A percentile compares a stretch with the other conserved stretches of the same genome.
Evolutionary conservation across 2,113 vertebrate species (phyloP).

Genomic region (Passerina amoena): DNA sequence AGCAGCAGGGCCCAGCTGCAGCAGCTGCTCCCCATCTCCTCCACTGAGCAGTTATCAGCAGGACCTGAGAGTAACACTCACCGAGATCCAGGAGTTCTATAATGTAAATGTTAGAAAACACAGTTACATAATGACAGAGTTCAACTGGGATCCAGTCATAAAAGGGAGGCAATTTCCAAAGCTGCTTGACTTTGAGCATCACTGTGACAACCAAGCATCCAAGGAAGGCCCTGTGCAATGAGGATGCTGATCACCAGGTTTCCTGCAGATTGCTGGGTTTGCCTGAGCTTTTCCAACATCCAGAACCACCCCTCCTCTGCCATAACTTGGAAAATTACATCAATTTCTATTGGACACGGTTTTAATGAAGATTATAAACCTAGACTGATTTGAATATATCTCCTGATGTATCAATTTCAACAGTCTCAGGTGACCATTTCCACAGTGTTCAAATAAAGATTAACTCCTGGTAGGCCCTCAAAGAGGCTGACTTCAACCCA

Average conservation of each 20-base stretch:
- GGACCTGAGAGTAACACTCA: not conserved
- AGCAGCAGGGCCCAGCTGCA: not conserved
- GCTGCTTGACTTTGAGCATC: not conserved
- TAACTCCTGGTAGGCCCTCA: not conserved
- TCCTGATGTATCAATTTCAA: not conserved
- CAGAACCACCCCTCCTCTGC: not conserved
- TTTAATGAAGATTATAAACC: not conserved
- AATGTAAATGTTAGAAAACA: not conserved
- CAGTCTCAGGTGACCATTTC: not conserved
- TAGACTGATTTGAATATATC: not conserved
- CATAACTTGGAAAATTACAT: not conserved
- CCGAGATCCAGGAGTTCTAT: not conserved
- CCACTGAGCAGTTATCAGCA: not conserved
- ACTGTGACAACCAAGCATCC: accelerated
- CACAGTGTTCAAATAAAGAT: not conserved
- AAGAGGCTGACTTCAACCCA: not conserved
- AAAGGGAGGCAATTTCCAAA: not conserved
- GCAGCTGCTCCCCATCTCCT: not conserved
- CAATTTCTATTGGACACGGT: not conserved
- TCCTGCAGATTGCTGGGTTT: not conserved
- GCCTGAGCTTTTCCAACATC: not conserved
- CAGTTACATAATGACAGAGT: not conserved
- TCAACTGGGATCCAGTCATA: not conserved
- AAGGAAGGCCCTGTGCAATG: not conserved
- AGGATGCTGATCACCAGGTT: not conserved